Evolutionary conservation across 1,140 invertebrate genomes (phyloP).

Genomic region (Coelopa frigida): DNA sequence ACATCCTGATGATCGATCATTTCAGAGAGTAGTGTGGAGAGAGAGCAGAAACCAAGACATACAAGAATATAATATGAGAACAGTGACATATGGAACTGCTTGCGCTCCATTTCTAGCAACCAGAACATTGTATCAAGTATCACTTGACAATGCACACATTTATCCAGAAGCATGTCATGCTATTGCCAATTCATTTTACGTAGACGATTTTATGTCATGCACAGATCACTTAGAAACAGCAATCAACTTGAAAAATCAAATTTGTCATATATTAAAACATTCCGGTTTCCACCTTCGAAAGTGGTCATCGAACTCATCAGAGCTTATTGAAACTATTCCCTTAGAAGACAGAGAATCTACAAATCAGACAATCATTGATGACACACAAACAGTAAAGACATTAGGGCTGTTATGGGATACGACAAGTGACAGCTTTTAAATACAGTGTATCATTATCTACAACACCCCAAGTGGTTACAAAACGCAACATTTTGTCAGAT

Average conservation of each 20-base stretch:
- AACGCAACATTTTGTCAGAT: conserved; percentile 37
- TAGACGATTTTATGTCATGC: conserved; percentile 9
- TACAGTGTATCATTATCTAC: background rate
- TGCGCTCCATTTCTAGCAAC: conserved; percentile 8
- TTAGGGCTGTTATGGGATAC: conserved; percentile 7
- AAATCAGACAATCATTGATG: background rate
- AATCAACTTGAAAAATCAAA: background rate
- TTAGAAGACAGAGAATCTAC: background rate
- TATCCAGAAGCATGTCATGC: background rate
- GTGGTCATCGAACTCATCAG: conserved; percentile 21
- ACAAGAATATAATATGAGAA: conserved; percentile 2
- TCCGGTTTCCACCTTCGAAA: conserved; percentile 25
- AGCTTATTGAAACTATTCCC: conserved; percentile 8
- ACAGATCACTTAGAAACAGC: background rate
- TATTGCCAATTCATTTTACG: conserved; percentile 7
- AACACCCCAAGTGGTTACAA: conserved; percentile 21
- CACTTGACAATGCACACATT: background rate
- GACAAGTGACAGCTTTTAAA: background rate
- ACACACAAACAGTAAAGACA: background rate
- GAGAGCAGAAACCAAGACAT: background rate
- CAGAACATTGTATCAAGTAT: conserved; percentile 4
- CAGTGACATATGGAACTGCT: conserved; percentile 7
- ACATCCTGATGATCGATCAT: background rate
- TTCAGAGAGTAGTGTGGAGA: conserved; percentile 8
- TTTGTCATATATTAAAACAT: conserved; percentile 10